Base-by-base conservation (phyloP, 1,140 invertebrate species). In the Neodiprion lecontei region DNA sequence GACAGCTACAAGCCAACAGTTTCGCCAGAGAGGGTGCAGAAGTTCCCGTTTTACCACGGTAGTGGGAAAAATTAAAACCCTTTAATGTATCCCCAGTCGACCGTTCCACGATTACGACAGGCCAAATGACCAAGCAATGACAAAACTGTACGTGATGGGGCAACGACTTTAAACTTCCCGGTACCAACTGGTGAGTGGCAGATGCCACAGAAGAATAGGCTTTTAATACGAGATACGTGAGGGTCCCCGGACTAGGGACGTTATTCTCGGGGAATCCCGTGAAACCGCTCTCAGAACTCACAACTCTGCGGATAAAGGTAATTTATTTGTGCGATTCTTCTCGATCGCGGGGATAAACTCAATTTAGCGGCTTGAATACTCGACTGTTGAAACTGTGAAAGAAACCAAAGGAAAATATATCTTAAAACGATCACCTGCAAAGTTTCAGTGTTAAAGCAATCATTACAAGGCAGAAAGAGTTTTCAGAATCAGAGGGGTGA, bases 191-290 rank as follows among this genome's bases (percentile, higher is more conserved):
- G 11, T 4, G 53, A 12, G 9, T 61, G n/a, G 5, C 53, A 17
- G 53, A 61, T 61, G 53, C 53, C 7, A 61, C 28, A 40, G 28
- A 61, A 61, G 53, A 61, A 61, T 14, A 61, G 53, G 53, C 53
- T 61, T 61, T 61, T 61, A 61, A 61, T 61, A 61, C 53, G 53
- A 61, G n/a, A 61, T 14, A 61, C 53, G 53, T 61, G 53, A 61
- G 53, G 5, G 53, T 61, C 53, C 53, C n/a, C 53, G 53, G 28
- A 40, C 5, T 40, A 40, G 28, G 5, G 28, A 40, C 5, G 28
- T 40, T 5, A 40, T 40, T 40, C 28, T 40, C 28, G 28, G 28
- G 28, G 5, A 40, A 40, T 40, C 28, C 28, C 28, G 28, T 40
- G 28, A 40, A 40, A 40, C 28, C 5, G 28, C 28, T 40, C 5